phyloP scores from a whole-genome alignment of 2,797 vertebrate species.

The Anguilla marmorata region DNA sequence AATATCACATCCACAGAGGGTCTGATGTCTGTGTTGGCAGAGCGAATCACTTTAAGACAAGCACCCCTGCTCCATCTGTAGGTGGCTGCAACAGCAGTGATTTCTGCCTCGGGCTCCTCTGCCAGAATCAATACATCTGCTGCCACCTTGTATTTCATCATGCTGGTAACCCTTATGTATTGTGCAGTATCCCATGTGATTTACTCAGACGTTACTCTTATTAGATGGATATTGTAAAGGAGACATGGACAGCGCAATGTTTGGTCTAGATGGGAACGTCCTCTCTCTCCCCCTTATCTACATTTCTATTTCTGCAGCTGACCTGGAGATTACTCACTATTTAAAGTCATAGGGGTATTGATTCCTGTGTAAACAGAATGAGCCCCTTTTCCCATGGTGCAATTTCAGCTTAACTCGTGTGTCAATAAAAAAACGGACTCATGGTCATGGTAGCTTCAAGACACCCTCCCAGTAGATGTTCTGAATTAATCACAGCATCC shows the following conservation, averaged over 20 bases:
- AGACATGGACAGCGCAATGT: not conserved
- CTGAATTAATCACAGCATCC: constrained; percentile 40
- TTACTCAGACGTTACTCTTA: not conserved
- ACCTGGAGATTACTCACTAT: constrained; percentile 55
- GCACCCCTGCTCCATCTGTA: not conserved
- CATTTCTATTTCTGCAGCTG: constrained; percentile 39
- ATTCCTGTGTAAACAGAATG: constrained; percentile 61
- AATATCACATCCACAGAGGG: not conserved
- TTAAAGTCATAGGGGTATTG: constrained; percentile 59
- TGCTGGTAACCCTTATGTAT: not conserved
- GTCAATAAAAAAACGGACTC: constrained; percentile 53
- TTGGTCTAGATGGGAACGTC: not conserved
- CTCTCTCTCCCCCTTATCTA: constrained; percentile 23
- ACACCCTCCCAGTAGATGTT: constrained; percentile 43
- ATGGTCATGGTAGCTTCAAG: constrained; percentile 27
- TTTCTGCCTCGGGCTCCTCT: not conserved
- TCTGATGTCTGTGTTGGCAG: not conserved
- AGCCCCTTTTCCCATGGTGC: constrained; percentile 49
- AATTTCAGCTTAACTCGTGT: constrained; percentile 55
- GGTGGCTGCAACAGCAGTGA: not conserved
- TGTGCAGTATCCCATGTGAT: not conserved
- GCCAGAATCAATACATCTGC: constrained; percentile 7
- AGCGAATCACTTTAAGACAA: not conserved
- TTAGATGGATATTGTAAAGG: not conserved
- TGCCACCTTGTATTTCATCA: constrained; percentile 3